These are phyloP conservation scores for Puma concolor DNA, from an alignment of 2,113 vertebrate genomes.

Conservation along the genomic window DNA sequence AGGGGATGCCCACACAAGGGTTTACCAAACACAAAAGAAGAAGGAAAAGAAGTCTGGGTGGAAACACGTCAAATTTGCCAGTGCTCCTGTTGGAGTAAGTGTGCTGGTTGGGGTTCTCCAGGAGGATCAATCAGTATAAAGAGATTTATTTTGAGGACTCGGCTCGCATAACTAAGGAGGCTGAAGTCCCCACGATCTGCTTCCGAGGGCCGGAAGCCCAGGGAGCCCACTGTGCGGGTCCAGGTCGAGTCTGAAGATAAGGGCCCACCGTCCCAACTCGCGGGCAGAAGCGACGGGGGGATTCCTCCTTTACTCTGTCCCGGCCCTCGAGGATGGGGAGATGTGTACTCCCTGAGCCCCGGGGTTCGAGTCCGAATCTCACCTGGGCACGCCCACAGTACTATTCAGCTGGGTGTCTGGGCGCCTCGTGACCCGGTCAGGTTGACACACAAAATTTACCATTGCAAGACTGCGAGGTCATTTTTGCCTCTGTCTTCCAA, in stretches of 20 bases:
- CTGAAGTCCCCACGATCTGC: rapidly evolving
- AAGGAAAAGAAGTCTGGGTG: background rate
- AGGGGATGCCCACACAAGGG: background rate
- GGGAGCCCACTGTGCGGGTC: background rate
- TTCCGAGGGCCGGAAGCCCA: too few species aligned
- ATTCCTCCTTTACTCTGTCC: background rate
- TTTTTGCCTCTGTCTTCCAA: background rate
- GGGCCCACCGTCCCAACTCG: background rate
- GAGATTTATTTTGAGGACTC: background rate
- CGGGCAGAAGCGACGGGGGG: background rate
- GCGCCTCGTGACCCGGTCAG: background rate
- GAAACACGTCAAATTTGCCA: background rate
- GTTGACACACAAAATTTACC: background rate
- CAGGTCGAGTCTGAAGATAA: background rate
- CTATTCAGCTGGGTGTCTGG: background rate
- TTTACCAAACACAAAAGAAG: background rate
- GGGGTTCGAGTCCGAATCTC: rapidly evolving
- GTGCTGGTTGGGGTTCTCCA: background rate
- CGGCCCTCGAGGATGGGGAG: background rate
- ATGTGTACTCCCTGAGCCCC: background rate
- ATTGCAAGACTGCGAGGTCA: background rate
- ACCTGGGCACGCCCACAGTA: background rate
- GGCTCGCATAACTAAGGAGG: rapidly evolving
- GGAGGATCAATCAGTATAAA: too few species aligned
- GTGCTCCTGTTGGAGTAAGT: background rate